Base-by-base conservation (phyloP, 2,888 invertebrate species). In the Thera britannica region DNA sequence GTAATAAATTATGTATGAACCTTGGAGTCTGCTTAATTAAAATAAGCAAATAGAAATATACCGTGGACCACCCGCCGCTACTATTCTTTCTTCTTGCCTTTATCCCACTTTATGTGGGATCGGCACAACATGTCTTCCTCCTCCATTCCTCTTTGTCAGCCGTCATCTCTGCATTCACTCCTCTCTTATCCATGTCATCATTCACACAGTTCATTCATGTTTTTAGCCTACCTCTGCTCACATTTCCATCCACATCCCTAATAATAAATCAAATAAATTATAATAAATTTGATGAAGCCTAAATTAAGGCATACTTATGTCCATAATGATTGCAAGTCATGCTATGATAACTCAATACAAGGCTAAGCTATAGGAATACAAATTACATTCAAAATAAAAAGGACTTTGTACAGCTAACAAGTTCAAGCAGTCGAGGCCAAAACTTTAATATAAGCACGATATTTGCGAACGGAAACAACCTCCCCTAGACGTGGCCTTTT, bases 381-480 rank as follows among this genome's bases (percentile, higher is more conserved):
- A 70, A 74, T 65, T 71, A 70, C 63, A 65, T 61, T 67, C 49
- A 69, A 75, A 72, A 74, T 70, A 74, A 77, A 77, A 68, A 70
- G 68, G 63, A 62, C 61, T 67, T 70, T 68, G 66, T 70, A 66
- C 66, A 75, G 80, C 80, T 85, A 88, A 88, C 88, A 83, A 88
- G 83, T 83, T 82, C 80, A 81, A 87, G 83, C 83, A 80, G 76
- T 77, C 75, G 75, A 81, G 80, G 75, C 83, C 78, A 77, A 83
- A 87, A 88, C 83, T 86, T 87, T 89, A 90, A 90, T 87, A 87
- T 84, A 81, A 77, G 74, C 80, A 85, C 85, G 84, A 87, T 89
- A 86, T 88, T 89, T 88, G 87, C 83, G 75, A 83, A 80, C 82
- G 83, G 83, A 83, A 82, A 86, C 82, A 81, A 77, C 78, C 77